Evolutionary conservation across 2,888 invertebrate species (phyloP), one percentile per base, ranked within the genome.

Genomic region (Drosophila diplacantha): DNA sequence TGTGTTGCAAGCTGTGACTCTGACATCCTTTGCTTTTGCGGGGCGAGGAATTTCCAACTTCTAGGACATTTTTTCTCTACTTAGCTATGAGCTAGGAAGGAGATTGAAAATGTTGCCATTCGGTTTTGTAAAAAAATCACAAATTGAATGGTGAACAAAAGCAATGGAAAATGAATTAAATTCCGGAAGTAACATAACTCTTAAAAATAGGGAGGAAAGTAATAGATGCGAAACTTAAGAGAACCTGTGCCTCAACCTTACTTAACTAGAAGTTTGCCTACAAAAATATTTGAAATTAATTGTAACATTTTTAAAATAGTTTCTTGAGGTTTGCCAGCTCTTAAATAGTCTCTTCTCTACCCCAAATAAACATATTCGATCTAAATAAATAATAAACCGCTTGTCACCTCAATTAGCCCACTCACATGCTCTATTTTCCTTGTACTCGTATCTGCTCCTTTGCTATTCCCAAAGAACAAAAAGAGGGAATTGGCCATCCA

Each of bases 1-100:
- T 60, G 69, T 69, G 69, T 69, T 58, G 56, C 80, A 67, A 74
- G 66, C 75, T 67, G 60, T 65, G 62, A 67, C 73, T 70, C 35
- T 49, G 58, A 71, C 61, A 7, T 39, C 37, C 29, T 34, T n/a
- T 43, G 24, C 20, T 22, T 5, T 16, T 29, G 43, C n/a, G 57
- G 52, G 74, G 74, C 62, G 56, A 61, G 60, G 41, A 63, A 72
- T 72, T 60, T 60, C 51, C 56, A 24, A 37, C 9, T 31, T 14
- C 31, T 20, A 20, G 20, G 38, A 51, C 34, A 38, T 11, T 35
- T 52, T 54, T 49, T 60, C n/a, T 16, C 31, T 16, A n/a, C 16
- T 11, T 3, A 12, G 24, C 16, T 29, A 8, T 26, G 26, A 35
- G 41, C 20, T 20, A 14, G 9, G 20, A 26, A 20, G 35, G 37